Evolutionary conservation across 2,113 vertebrate genomes (phyloP).

Genomic region (Microtus pennsylvanicus): DNA sequence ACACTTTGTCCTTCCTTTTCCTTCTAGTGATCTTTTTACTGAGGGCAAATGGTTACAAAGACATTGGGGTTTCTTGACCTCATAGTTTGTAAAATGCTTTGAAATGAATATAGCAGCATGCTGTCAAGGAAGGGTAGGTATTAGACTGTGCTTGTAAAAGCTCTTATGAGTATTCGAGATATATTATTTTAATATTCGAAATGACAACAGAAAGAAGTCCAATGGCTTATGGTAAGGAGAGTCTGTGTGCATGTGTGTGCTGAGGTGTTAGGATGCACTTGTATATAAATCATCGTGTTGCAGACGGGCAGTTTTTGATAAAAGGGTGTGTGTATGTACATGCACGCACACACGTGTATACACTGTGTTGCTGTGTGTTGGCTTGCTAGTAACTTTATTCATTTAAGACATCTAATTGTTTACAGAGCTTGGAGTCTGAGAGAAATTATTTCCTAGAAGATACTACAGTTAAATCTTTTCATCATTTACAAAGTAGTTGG

Average conservation of each 20-base stretch:
- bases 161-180: background rate
- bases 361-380: background rate
- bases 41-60: background rate
- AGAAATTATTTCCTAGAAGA: background rate
- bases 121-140: conserved; percentile 23
- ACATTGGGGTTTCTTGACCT: conserved; percentile 3
- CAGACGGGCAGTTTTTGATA: background rate
- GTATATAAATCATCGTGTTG: background rate
- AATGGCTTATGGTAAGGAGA: background rate
- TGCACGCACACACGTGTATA: too few species aligned
- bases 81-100: background rate
- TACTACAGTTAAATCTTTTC: background rate
- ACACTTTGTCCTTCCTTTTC: background rate
- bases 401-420: conserved; percentile 35
- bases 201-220: background rate
- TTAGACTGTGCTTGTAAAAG: conserved; percentile 29
- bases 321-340: background rate
- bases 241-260: background rate
- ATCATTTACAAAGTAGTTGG: background rate
- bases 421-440: background rate
- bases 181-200: conserved; percentile 55
- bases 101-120: conserved; percentile 18
- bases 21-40: background rate
- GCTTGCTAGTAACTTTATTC: background rate
- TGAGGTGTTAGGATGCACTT: conserved; percentile 17